Evolutionary conservation across 2,888 invertebrate species (phyloP), one percentile per base, ranked within the genome.

Genomic region (Drosophila kanekoi): DNA sequence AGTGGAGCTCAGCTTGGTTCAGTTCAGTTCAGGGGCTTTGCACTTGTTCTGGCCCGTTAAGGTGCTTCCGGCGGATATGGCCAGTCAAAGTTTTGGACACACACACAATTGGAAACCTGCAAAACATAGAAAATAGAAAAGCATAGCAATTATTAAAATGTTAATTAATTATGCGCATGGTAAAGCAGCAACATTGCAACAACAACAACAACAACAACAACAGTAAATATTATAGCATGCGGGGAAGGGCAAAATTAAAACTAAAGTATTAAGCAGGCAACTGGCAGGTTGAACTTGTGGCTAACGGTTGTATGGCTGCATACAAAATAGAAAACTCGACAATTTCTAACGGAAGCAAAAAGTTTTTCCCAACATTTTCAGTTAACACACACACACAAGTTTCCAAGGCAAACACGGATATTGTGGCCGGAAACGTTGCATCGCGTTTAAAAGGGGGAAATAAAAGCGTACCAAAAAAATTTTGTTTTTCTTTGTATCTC

Each of bases 51-150:
- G 66, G 60, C 81, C 77, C 53, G 68, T 75, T 84, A 79, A 84
- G 85, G 90, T 49, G 82, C 80, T 90, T 89, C 89, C 89, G 89
- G 85, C 90, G 90, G 89, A 89, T 83, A 85, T 71, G 66, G 68
- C 11, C 52, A 72, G 78, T 70, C 87, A 78, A 85, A 74, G 60
- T 87, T 81, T 82, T 74, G 72, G 75, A 66, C 79, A 76, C 66
- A 72, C 66, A 72, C 74, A 72, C 74, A 68, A 62, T 52, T 67
- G 67, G 68, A 79, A 75, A 85, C 82, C 89, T 90, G 87, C 84
- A 58, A 77, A 85, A 84, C 83, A 79, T 77, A 76, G 86, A 83
- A 87, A 78, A 84, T 77, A 73, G 79, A 43, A 48, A 68, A 61
- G 76, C 87, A 85, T 70, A 60, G 51, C 64, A 74, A 83, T 87